phyloP scores from a whole-genome alignment of 2,797 vertebrate genomes.

The Myotis pilosus region DNA sequence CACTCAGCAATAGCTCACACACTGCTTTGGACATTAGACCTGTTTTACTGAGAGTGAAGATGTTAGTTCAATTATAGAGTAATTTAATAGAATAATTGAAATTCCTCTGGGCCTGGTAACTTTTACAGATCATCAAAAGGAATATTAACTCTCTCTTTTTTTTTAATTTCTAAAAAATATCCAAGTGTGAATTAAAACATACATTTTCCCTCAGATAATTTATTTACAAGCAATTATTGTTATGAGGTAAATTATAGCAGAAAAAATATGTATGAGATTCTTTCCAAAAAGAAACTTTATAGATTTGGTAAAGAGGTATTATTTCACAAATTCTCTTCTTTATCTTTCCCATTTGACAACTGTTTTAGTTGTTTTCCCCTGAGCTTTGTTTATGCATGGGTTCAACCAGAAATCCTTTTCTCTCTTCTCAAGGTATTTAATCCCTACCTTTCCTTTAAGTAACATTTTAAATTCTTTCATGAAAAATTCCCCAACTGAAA shows the following conservation, averaged over 20 bases:
- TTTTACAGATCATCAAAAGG: slow-evolving; percentile 76
- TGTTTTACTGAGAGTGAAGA: slow-evolving; percentile 70
- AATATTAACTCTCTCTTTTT: slow-evolving; percentile 28
- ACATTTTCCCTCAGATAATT: slow-evolving; percentile 20
- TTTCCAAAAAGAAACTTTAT: slow-evolving; percentile 13
- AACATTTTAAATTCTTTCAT: background rate
- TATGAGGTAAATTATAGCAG: background rate
- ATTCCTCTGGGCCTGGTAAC: slow-evolving; percentile 65
- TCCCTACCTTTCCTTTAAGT: background rate
- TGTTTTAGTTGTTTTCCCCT: background rate
- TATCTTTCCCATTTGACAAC: background rate
- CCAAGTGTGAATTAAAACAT: slow-evolving; percentile 58
- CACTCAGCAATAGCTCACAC: slow-evolving; percentile 62
- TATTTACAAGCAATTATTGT: background rate
- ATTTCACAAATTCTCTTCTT: background rate
- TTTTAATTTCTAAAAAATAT: slow-evolving; percentile 53
- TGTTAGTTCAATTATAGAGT: slow-evolving; percentile 73
- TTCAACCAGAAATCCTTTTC: background rate
- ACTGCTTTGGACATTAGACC: slow-evolving; percentile 68
- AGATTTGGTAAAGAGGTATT: background rate
- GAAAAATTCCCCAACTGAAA: background rate
- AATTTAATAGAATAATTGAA: slow-evolving; percentile 77
- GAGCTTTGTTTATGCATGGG: background rate
- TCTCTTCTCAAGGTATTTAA: background rate
- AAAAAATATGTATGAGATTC: background rate